phyloP scores from a whole-genome alignment of 2,797 vertebrate species.

The Diglossa cyanea region DNA sequence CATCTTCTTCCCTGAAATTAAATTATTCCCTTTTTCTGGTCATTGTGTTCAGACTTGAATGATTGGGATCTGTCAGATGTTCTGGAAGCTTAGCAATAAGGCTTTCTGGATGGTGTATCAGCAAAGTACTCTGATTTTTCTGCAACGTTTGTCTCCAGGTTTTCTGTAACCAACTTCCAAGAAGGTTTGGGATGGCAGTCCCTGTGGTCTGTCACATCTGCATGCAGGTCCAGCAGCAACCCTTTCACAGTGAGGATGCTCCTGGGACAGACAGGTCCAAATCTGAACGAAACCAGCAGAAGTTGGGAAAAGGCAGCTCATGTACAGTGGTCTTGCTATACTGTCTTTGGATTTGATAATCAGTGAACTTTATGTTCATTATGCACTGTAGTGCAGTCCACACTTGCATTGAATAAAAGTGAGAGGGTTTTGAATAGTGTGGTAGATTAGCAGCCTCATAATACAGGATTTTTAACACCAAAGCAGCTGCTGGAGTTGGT shows the following conservation, averaged over 20 bases:
- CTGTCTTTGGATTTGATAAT: not conserved
- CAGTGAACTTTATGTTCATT: not conserved
- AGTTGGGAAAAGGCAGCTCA: not conserved
- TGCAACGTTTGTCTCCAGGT: not conserved
- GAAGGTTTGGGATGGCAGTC: not conserved
- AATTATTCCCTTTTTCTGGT: not conserved
- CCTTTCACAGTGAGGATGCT: not conserved
- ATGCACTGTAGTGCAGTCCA: not conserved
- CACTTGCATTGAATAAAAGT: not conserved
- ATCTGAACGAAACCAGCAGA: not conserved
- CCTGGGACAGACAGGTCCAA: not conserved
- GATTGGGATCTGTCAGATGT: not conserved
- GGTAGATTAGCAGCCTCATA: not conserved
- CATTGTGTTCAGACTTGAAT: not conserved
- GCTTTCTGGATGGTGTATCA: not conserved
- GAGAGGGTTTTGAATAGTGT: not conserved
- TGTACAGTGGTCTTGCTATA: fast-evolving
- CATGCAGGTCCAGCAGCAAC: not conserved
- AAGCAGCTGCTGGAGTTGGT: not conserved
- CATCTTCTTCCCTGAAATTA: not conserved
- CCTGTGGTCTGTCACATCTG: not conserved
- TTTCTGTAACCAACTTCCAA: not conserved
- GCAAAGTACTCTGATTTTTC: not conserved
- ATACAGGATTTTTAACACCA: fast-evolving
- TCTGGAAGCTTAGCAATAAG: not conserved